Evolutionary conservation across 2,113 vertebrate species (phyloP).

Genomic region (Laterallus jamaicensis): DNA sequence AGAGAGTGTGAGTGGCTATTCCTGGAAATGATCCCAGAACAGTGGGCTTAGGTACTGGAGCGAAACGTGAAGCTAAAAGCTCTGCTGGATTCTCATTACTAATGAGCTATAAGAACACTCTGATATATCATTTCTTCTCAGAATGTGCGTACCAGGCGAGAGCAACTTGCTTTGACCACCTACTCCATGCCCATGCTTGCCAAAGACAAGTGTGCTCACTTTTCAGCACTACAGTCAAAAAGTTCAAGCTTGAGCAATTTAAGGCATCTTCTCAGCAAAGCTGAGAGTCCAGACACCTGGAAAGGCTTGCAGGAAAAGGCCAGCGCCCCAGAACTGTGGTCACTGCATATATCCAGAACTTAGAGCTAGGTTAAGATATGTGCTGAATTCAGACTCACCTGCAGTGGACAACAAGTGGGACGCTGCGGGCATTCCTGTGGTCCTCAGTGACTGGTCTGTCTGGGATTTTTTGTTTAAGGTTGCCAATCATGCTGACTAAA

Average conservation of each 20-base stretch:
- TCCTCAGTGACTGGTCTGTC: conserved; percentile 22
- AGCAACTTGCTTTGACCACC: background rate
- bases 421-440: conserved; percentile 31
- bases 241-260: background rate
- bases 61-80: background rate
- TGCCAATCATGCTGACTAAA: conserved; percentile 81
- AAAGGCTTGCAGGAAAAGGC: background rate
- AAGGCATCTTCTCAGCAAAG: background rate
- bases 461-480: conserved; percentile 74
- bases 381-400: conserved; percentile 72
- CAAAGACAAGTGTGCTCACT: background rate
- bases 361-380: background rate
- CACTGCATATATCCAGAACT: background rate
- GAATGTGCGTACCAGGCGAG: background rate
- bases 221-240: background rate
- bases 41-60: background rate
- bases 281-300: background rate
- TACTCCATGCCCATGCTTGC: accelerated
- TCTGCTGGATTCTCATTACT: background rate
- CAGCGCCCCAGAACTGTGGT: background rate
- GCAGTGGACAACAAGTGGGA: conserved; percentile 86
- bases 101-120: background rate
- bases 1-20: background rate
- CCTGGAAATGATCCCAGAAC: background rate
- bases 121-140: background rate